phyloP scores from a whole-genome alignment of 2,888 invertebrate genomes.

The Clitarchus hookeri region DNA sequence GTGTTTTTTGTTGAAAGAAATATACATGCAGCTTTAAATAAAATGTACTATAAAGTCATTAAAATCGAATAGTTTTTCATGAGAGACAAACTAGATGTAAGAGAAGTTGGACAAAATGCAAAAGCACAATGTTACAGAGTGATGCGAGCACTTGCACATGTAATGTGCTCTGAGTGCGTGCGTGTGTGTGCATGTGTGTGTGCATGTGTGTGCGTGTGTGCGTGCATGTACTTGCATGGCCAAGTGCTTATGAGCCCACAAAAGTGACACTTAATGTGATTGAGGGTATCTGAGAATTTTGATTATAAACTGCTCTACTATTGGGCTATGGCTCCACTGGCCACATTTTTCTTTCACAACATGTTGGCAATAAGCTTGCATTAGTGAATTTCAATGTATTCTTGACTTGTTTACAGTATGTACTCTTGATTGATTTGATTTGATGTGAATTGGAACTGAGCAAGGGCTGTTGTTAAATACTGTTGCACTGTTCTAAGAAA shows the following conservation, averaged over 20 bases:
- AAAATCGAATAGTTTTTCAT: conserved; percentile 8
- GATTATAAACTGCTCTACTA: neutral
- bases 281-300: neutral
- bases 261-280: neutral
- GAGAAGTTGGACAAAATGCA: neutral
- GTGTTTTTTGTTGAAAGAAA: neutral
- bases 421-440: neutral
- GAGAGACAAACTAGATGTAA: neutral
- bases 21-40: conserved; percentile 14
- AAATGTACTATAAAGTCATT: conserved; percentile 14
- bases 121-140: neutral
- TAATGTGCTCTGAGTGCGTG: neutral
- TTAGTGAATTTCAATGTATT: neutral
- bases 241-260: neutral
- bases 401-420: neutral
- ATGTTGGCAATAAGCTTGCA: neutral
- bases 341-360: neutral
- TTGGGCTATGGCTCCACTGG: neutral
- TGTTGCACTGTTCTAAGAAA: neutral
- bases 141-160: neutral
- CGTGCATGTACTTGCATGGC: neutral
- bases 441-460: neutral
- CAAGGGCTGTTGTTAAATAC: neutral
- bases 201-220: neutral
- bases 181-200: neutral